A percentile compares a stretch with the other conserved stretches of the same genome.
Evolutionary conservation across 2,888 invertebrate genomes (phyloP).

Genomic region (Merodon equestris): DNA sequence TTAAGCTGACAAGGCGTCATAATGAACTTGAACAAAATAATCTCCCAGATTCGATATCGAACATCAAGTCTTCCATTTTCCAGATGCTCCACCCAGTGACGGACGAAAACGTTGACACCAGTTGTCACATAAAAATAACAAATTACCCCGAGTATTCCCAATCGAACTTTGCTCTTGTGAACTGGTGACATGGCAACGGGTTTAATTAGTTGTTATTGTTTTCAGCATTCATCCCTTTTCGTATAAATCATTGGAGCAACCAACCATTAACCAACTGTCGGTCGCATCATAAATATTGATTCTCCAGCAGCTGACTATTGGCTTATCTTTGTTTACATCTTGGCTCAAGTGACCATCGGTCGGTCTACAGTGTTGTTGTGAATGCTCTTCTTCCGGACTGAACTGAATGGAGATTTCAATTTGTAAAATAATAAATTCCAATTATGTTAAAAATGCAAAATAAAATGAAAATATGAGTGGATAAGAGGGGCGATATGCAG

Average conservation of each 20-base stretch:
- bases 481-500: too few relatives aligned
- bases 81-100: too few relatives aligned
- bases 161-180: too few relatives aligned
- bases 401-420: conserved; percentile 20
- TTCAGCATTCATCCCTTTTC: conserved; percentile 44
- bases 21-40: too few relatives aligned
- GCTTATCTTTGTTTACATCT: conserved; percentile 65
- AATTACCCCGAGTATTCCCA: too few relatives aligned
- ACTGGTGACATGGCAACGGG: conserved; percentile 8
- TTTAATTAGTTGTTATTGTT: conserved; percentile 53
- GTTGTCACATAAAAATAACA: too few relatives aligned
- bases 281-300: conserved; percentile 65
- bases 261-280: conserved; percentile 47
- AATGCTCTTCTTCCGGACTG: conserved; percentile 23
- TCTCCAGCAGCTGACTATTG: conserved; percentile 57
- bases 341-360: conserved; percentile 27
- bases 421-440: conserved; percentile 54
- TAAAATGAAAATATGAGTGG: conserved; percentile 7
- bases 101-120: too few relatives aligned
- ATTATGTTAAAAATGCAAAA: conserved; percentile 53
- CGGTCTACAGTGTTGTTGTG: conserved; percentile 17
- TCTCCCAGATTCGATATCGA: too few relatives aligned
- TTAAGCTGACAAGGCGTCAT: too few relatives aligned
- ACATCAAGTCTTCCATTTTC: too few relatives aligned
- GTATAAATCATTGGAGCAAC: conserved; percentile 61